These are phyloP conservation scores for Darevskia nairensis DNA, from an alignment of 2,797 vertebrate genomes.

Conservation along the genomic window DNA sequence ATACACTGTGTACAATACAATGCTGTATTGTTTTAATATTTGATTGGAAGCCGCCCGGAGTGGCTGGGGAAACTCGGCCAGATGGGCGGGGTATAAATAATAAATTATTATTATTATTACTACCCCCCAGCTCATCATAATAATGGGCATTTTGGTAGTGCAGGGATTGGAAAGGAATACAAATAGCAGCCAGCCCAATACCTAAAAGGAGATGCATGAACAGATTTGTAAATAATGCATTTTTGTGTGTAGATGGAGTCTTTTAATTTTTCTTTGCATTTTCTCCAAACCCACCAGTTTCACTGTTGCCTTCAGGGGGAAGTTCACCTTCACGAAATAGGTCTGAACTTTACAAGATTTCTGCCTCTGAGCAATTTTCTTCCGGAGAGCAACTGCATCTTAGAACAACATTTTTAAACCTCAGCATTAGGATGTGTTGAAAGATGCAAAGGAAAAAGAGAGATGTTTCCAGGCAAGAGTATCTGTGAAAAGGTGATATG, in stretches of 20 bases:
- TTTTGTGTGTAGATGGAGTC: conserved; percentile 38
- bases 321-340: not conserved
- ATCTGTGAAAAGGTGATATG: not conserved
- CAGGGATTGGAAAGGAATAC: conserved; percentile 5
- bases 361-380: not conserved
- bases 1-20: no score
- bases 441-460: not conserved
- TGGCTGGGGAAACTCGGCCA: no score
- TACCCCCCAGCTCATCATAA: not conserved
- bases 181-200: conserved; percentile 32
- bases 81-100: no score
- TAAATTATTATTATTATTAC: no score
- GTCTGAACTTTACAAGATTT: fast-evolving
- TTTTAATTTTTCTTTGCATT: conserved; percentile 32
- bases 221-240: conserved; percentile 54
- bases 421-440: not conserved
- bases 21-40: no score
- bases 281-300: not conserved
- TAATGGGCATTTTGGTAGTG: not conserved
- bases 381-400: not conserved
- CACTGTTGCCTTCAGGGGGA: not conserved
- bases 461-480: no score
- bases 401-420: conserved; percentile 4
- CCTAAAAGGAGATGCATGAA: conserved; percentile 10
- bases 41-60: no score